phyloP scores from a whole-genome alignment of 2,113 vertebrate species.

The Stictonetta naevosa region DNA sequence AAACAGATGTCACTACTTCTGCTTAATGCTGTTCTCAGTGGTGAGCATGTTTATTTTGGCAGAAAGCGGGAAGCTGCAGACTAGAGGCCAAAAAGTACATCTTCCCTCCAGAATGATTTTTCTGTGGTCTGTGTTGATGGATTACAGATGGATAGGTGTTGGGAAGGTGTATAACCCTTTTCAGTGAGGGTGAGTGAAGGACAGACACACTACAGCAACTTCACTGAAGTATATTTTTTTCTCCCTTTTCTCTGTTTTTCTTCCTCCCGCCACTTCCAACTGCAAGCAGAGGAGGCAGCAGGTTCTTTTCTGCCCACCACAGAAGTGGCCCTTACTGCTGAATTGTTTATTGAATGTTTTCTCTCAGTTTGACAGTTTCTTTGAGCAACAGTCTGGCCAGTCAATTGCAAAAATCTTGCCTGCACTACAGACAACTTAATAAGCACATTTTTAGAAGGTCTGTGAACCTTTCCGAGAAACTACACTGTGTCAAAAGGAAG shows the following conservation, averaged over 20 bases:
- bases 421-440: fast-evolving
- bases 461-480: background rate
- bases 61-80: background rate
- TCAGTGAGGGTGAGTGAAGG: background rate
- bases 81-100: background rate
- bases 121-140: background rate
- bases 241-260: background rate
- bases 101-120: background rate
- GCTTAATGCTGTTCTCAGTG: background rate
- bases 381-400: background rate
- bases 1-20: background rate
- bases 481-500: background rate
- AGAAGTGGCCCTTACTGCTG: background rate
- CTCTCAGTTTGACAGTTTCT: background rate
- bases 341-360: background rate
- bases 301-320: background rate
- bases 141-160: background rate
- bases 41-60: fast-evolving
- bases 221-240: background rate
- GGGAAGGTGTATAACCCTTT: background rate
- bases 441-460: background rate
- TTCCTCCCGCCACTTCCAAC: background rate
- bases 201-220: background rate
- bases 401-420: background rate
- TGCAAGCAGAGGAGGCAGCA: background rate